Percentiles rank a stretch among this genome's conserved stretches.
phyloP scores from a whole-genome alignment of 2,113 vertebrate genomes.

The Amia ocellicauda region DNA sequence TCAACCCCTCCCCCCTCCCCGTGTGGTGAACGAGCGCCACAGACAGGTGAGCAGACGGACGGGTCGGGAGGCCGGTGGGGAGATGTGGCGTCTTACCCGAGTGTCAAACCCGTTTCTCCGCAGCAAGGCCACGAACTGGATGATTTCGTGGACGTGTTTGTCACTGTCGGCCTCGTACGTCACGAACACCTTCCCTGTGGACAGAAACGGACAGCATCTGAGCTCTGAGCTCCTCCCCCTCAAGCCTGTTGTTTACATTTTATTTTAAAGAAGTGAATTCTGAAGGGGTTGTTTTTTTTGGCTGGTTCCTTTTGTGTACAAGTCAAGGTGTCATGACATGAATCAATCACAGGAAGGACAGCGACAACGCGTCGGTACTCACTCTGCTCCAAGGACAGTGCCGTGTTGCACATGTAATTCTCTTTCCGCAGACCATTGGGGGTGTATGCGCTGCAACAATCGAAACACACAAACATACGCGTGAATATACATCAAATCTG shows the following conservation, averaged over 20 bases:
- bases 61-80: too few relatives aligned
- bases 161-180: slow-evolving; percentile 71
- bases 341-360: too few relatives aligned
- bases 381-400: slow-evolving; percentile 68
- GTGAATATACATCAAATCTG: too few relatives aligned
- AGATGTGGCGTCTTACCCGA: slow-evolving; percentile 54
- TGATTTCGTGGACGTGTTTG: slow-evolving; percentile 69
- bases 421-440: slow-evolving; percentile 35
- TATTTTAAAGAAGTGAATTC: too few relatives aligned
- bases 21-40: too few relatives aligned
- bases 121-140: slow-evolving; percentile 71
- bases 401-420: slow-evolving; percentile 29
- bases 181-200: slow-evolving; percentile 67
- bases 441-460: slow-evolving; percentile 21
- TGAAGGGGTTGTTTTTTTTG: too few relatives aligned
- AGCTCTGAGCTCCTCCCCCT: too few relatives aligned
- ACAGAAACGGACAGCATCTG: background rate
- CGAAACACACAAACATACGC: background rate
- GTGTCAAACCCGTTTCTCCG: slow-evolving; percentile 72
- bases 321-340: too few relatives aligned
- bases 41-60: too few relatives aligned
- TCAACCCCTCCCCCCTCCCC: background rate
- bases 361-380: too few relatives aligned
- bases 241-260: too few relatives aligned
- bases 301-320: too few relatives aligned